Conservation (phyloP, 1,140 invertebrate species). For the Atopsyche davidsoni region DNA sequence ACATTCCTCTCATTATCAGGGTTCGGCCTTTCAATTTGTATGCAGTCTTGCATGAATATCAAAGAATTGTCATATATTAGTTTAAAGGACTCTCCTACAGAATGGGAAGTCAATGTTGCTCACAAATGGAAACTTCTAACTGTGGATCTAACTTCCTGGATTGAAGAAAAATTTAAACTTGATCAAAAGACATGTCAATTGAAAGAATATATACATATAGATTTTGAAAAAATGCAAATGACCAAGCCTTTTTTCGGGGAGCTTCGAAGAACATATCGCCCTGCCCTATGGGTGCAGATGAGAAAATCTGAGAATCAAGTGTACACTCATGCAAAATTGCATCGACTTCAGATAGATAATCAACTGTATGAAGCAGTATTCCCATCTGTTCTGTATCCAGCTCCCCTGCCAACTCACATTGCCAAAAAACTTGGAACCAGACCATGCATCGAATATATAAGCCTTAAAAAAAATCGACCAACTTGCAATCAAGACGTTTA, state of each 20-base stretch:
- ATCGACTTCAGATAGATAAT: slow-evolving; percentile 70
- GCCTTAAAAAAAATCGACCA: slow-evolving; percentile 55
- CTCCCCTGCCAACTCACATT: slow-evolving; percentile 34
- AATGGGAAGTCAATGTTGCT: slow-evolving; percentile 77
- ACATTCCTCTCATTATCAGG: slow-evolving; percentile 64
- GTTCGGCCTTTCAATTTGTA: slow-evolving; percentile 61
- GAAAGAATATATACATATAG: slow-evolving; percentile 72
- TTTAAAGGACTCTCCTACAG: slow-evolving; percentile 60
- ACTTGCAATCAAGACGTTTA: slow-evolving; percentile 55
- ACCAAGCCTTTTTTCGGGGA: slow-evolving; percentile 80
- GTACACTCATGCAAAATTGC: slow-evolving; percentile 63
- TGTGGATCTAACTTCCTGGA: slow-evolving; percentile 70
- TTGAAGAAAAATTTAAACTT: slow-evolving; percentile 71
- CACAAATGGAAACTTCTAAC: slow-evolving; percentile 72
- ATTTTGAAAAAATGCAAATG: slow-evolving; percentile 82
- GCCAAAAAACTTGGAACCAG: slow-evolving; percentile 45
- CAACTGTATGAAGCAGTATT: slow-evolving; percentile 71
- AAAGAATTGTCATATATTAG: slow-evolving; percentile 63
- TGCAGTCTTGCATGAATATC: slow-evolving; percentile 37
- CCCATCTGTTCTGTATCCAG: slow-evolving; percentile 67
- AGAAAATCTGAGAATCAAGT: slow-evolving; percentile 63
- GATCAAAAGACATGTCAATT: slow-evolving; percentile 65
- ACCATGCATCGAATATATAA: slow-evolving; percentile 63
- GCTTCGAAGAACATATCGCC: slow-evolving; percentile 63
- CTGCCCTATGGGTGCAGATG: slow-evolving; percentile 70